phyloP scores from a whole-genome alignment of 2,888 invertebrate species.

The Machimus atricapillus region DNA sequence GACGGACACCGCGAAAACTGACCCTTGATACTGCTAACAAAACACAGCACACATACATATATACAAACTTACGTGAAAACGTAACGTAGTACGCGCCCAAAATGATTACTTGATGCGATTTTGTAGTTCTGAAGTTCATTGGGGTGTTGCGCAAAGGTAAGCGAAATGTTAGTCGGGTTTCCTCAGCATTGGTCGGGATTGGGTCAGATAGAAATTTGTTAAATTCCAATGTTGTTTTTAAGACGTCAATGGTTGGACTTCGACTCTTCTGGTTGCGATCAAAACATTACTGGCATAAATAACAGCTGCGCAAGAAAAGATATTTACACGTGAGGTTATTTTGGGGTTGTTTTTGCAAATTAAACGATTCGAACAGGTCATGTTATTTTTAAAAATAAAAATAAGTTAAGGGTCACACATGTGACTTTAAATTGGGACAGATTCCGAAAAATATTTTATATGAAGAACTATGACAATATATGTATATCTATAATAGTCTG shows the following conservation, averaged over 20 bases:
- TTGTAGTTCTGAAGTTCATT: constrained; percentile 8
- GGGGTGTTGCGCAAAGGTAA: not conserved
- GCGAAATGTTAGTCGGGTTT: not conserved
- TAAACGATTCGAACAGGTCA: not conserved
- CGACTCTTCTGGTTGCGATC: not conserved
- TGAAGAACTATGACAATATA: not conserved
- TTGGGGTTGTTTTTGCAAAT: not conserved
- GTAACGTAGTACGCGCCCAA: not conserved
- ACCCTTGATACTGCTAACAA: not conserved
- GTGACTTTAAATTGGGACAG: not conserved
- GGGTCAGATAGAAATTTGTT: not conserved
- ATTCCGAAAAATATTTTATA: not conserved
- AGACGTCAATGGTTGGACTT: not conserved
- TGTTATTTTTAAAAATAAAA: not conserved
- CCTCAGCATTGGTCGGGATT: not conserved
- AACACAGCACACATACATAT: not conserved
- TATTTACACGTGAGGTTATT: not conserved
- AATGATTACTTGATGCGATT: not conserved
- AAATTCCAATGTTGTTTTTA: not conserved
- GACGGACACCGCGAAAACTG: not conserved
- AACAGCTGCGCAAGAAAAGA: not conserved
- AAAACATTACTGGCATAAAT: not conserved
- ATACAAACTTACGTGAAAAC: not conserved
- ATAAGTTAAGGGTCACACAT: not conserved
- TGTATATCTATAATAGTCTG: no score